These are phyloP conservation scores for Drosophila rubida DNA, from an alignment of 2,888 invertebrate genomes.

Conservation along the genomic window DNA sequence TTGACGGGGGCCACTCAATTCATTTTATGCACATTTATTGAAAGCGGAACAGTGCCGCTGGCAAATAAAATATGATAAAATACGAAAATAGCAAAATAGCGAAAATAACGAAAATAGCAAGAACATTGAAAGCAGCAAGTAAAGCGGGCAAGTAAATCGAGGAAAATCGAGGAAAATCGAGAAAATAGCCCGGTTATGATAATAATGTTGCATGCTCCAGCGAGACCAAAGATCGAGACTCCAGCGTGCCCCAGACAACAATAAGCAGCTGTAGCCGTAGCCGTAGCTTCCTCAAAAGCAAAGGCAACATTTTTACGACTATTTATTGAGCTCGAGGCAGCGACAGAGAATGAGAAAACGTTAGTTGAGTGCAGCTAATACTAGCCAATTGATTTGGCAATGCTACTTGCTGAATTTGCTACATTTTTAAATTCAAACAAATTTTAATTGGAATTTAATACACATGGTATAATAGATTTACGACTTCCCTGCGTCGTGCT, in stretches of 20 bases:
- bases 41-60: constrained; percentile 61
- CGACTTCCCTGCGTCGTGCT: neutral
- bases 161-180: constrained; percentile 2
- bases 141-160: neutral
- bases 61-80: constrained; percentile 65
- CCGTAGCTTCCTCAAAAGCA: constrained; percentile 8
- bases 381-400: neutral
- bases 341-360: neutral
- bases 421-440: neutral
- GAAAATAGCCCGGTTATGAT: constrained; percentile 19
- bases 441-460: neutral
- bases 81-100: constrained; percentile 36
- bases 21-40: constrained; percentile 73
- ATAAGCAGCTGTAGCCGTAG: neutral
- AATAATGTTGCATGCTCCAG: constrained; percentile 27
- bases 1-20: constrained; percentile 57
- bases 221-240: constrained; percentile 28
- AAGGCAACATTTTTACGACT: constrained; percentile 11
- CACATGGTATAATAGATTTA: neutral
- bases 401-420: too few species aligned
- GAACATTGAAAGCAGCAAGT: neutral
- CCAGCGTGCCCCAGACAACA: constrained; percentile 11
- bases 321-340: constrained; percentile 1
- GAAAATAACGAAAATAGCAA: constrained; percentile 1
- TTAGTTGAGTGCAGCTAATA: neutral